Evolutionary conservation across 2,797 vertebrate genomes (phyloP).

Genomic region (Euphonia xanthogaster): DNA sequence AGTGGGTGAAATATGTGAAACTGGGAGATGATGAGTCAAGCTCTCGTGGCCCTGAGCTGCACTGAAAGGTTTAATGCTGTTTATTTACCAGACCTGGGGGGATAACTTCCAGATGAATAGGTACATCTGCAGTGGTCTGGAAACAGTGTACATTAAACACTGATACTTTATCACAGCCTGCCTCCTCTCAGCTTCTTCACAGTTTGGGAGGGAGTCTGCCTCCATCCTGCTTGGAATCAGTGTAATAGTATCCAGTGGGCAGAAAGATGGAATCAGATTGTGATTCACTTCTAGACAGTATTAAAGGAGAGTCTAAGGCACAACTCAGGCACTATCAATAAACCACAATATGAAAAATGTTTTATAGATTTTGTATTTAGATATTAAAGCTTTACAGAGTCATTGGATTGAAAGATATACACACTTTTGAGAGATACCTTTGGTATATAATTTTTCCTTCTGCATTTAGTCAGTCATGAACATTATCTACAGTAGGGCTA

Average conservation of each 20-base stretch:
- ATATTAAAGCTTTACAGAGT: conserved; percentile 58
- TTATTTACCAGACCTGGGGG: not conserved
- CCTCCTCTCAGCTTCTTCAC: not conserved
- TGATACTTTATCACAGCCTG: not conserved
- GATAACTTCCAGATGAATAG: not conserved
- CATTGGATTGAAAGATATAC: conserved; percentile 12
- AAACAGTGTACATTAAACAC: not conserved
- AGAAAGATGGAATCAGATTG: not conserved
- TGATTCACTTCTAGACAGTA: not conserved
- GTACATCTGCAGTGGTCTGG: not conserved
- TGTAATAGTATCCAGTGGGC: not conserved
- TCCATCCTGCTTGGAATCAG: not conserved
- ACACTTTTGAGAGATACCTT: conserved; percentile 36
- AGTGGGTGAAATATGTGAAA: not conserved
- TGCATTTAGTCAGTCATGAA: not conserved
- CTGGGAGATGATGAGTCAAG: not conserved
- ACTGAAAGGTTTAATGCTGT: not conserved
- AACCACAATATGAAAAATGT: not conserved
- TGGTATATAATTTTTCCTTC: conserved; percentile 13
- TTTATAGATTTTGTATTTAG: conserved; percentile 37
- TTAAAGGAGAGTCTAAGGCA: not conserved
- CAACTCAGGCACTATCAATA: not conserved
- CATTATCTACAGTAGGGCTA: not conserved
- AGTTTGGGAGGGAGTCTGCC: not conserved
- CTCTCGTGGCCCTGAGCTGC: not conserved